phyloP scores from a whole-genome alignment of 2,113 vertebrate species.

The Thinocorus orbignyianus region DNA sequence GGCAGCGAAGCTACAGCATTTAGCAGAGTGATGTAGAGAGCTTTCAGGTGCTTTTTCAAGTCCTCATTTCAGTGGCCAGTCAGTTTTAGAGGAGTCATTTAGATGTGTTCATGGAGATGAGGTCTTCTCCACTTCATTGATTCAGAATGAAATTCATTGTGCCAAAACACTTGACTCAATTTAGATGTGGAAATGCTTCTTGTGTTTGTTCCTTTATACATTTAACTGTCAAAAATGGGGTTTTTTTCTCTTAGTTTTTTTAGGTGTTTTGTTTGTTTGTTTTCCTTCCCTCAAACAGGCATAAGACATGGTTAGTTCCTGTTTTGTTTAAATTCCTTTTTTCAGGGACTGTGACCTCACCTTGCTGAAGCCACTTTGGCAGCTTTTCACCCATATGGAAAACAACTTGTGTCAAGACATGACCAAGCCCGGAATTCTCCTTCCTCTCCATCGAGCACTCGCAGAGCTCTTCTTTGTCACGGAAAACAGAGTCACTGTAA shows the following conservation, averaged over 20 bases:
- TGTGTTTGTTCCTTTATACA: background rate
- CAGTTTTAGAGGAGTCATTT: background rate
- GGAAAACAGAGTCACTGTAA: slow-evolving; percentile 89
- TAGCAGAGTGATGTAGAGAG: background rate
- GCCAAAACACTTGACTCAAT: background rate
- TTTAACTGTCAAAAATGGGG: background rate
- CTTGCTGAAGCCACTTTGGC: slow-evolving; percentile 92
- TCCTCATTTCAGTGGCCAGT: background rate
- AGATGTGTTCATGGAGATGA: background rate
- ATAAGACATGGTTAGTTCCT: background rate
- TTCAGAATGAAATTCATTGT: background rate
- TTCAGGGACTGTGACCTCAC: slow-evolving; percentile 88
- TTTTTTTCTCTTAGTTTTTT: background rate
- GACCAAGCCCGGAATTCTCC: slow-evolving; percentile 85
- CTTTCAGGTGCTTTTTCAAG: background rate
- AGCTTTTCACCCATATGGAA: slow-evolving; percentile 92
- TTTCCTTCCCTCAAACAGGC: background rate
- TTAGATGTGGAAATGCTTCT: background rate
- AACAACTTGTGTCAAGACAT: slow-evolving; percentile 81
- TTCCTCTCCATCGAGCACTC: slow-evolving; percentile 93
- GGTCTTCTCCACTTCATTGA: background rate
- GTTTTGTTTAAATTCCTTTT: background rate
- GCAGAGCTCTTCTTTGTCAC: slow-evolving; percentile 95
- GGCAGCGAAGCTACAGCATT: background rate
- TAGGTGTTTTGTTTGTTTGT: background rate